These are phyloP conservation scores for Julus scandinavius DNA, from an alignment of 2,888 invertebrate species.

Conservation along the genomic window DNA sequence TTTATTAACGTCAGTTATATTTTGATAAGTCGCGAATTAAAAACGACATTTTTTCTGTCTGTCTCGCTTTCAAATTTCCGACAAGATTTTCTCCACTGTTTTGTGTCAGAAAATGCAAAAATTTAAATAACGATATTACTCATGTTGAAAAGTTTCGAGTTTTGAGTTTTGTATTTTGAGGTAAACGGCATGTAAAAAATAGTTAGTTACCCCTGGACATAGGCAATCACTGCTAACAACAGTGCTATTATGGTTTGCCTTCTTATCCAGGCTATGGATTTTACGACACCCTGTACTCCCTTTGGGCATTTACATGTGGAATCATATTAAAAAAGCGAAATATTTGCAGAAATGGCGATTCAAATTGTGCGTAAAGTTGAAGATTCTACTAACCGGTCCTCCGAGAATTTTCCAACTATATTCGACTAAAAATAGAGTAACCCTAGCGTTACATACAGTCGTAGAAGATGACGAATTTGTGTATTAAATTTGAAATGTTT, in stretches of 20 bases:
- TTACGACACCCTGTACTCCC: neutral
- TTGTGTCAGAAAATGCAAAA: neutral
- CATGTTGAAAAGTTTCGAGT: neutral
- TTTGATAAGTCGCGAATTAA: neutral
- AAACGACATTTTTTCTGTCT: neutral
- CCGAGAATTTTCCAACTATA: neutral
- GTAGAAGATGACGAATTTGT: slow-evolving; percentile 7
- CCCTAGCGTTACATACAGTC: neutral
- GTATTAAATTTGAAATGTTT: neutral
- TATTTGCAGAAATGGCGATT: neutral
- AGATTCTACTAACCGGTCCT: neutral
- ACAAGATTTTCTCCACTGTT: neutral
- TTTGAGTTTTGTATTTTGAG: neutral
- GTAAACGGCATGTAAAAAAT: neutral
- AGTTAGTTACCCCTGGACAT: neutral
- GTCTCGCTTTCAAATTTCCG: neutral
- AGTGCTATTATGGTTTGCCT: neutral
- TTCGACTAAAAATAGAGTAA: neutral
- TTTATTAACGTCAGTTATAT: neutral
- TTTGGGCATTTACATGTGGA: neutral
- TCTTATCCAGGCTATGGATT: neutral
- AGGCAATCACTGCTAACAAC: neutral
- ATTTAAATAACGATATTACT: neutral
- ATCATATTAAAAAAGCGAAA: neutral
- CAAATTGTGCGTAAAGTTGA: neutral